Evolutionary conservation across 1,140 invertebrate genomes (phyloP), one percentile per base, ranked within the genome.

Genomic region (Heterodera carotae): DNA sequence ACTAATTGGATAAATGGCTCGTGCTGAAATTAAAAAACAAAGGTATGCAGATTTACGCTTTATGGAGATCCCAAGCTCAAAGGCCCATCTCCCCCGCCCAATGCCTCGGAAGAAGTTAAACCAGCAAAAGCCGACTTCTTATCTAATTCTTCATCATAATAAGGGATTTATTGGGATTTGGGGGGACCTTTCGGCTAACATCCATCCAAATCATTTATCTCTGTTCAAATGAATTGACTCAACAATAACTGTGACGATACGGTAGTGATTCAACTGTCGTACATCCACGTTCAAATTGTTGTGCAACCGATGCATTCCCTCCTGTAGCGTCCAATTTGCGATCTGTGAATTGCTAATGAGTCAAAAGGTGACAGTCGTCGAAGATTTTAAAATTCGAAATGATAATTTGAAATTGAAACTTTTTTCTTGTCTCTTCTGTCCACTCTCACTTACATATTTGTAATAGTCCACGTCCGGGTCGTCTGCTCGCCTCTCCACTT

Each of bases 171-270:
- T n/a, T n/a, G n/a, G n/a, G n/a, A n/a, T n/a, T n/a, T n/a, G n/a
- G n/a, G n/a, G n/a, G n/a, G n/a, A n/a, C n/a, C n/a, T n/a, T n/a
- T n/a, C n/a, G n/a, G n/a, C n/a, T n/a, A n/a, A n/a, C n/a, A n/a
- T n/a, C n/a, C n/a, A n/a, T n/a, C n/a, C n/a, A n/a, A n/a, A n/a
- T n/a, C n/a, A n/a, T n/a, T n/a, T n/a, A n/a, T n/a, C n/a, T n/a
- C n/a, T 56, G 0, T 69, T 66, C 10, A 31, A 73, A 27, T 60
- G 56, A 1, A 62, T 56, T 56, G 43, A 53, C 76, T 77, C 69
- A 69, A 87, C 85, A 10, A 86, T 77, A 5, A 87, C 64, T 34
- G 84, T 87, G 15, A 82, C 82, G 48, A 86, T 76, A n/a, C 83
- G 68, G 69, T 80, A 86, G 48, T 83, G 81, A 43, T 82, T 84